Percentiles rank a stretch among this genome's conserved stretches.
Evolutionary conservation across 2,888 invertebrate genomes (phyloP).

Genomic region (Drosophila fungiperda): DNA sequence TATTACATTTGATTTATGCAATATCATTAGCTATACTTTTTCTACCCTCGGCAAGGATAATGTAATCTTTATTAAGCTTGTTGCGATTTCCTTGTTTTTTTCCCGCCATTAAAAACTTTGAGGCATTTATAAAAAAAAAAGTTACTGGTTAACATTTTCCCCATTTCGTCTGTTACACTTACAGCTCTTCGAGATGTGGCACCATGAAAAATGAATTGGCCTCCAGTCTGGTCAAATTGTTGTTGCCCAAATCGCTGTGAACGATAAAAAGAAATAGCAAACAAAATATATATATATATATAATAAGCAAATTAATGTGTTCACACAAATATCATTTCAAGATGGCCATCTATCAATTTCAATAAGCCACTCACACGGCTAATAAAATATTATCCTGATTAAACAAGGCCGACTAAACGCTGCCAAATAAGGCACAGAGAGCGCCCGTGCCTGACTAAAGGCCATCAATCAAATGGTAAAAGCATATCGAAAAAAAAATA

Average conservation of each 20-base stretch:
- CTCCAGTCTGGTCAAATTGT: constrained; percentile 91
- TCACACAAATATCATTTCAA: constrained; percentile 22
- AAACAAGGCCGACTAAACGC: constrained; percentile 51
- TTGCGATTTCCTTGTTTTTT: constrained; percentile 3
- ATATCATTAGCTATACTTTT: neutral
- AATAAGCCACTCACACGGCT: constrained; percentile 43
- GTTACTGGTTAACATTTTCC: neutral
- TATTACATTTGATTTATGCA: neutral
- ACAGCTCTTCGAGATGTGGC: constrained; percentile 90
- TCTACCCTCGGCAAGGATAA: neutral
- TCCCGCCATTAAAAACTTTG: constrained; percentile 1
- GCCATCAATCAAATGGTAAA: constrained; percentile 67
- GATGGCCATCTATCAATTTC: constrained; percentile 65
- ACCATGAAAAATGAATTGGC: constrained; percentile 89
- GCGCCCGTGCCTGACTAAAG: constrained; percentile 25
- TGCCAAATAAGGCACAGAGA: constrained; percentile 25
- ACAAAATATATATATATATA: constrained; percentile 33
- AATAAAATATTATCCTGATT: constrained; percentile 56
- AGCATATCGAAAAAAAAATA: constrained; percentile 21
- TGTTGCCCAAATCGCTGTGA: constrained; percentile 91
- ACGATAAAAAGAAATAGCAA: neutral
- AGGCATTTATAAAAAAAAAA: constrained; percentile 17
- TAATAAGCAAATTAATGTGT: constrained; percentile 55
- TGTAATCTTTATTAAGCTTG: neutral
- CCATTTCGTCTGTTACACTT: constrained; percentile 85